Percentiles rank a stretch among this genome's conserved stretches.
Conservation (phyloP, 2,113 vertebrate species). For the Lagenorhynchus albirostris region DNA sequence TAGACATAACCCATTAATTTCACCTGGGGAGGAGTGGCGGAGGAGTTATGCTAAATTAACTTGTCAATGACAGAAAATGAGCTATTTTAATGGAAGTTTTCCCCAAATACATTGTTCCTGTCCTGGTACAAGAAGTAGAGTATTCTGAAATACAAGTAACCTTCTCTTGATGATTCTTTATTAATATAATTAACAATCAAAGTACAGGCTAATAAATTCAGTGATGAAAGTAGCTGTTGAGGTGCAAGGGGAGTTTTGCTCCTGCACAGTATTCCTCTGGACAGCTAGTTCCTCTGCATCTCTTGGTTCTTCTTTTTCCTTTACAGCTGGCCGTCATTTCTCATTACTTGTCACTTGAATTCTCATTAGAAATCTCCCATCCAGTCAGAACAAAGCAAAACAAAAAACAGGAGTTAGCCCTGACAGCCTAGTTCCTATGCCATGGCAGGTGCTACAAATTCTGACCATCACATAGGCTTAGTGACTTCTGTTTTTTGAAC, state of each 20-base stretch:
- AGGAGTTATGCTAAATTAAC: background rate
- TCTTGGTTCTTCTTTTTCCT: background rate
- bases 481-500: background rate
- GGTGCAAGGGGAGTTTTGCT: background rate
- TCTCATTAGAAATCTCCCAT: background rate
- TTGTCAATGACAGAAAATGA: conserved; percentile 2
- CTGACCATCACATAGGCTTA: background rate
- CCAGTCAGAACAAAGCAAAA: background rate
- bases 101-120: background rate
- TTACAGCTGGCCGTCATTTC: background rate
- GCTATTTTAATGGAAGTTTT: background rate
- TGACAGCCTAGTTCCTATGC: no score
- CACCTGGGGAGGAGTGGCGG: fast-evolving
- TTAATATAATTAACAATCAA: background rate
- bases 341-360: background rate
- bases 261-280: background rate
- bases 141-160: background rate
- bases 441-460: no score
- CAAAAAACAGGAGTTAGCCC: background rate
- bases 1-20: background rate
- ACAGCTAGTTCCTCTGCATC: background rate
- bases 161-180: background rate
- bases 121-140: background rate
- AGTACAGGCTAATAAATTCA: background rate
- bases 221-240: background rate